phyloP scores from a whole-genome alignment of 2,888 invertebrate species.

The Drosophila macrospina region DNA sequence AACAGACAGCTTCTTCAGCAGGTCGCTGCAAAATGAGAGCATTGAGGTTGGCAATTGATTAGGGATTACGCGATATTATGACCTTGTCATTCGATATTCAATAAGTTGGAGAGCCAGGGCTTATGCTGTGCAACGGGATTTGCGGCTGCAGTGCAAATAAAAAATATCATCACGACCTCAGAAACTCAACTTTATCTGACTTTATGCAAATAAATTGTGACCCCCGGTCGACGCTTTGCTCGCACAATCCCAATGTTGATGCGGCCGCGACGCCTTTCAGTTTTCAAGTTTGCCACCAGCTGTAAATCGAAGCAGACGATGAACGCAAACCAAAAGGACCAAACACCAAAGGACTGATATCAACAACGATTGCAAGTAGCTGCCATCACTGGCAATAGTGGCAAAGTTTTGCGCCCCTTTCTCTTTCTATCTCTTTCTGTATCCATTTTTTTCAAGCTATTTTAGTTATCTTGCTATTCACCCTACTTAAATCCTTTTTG shows the following conservation, averaged over 20 bases:
- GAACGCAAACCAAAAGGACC: slow-evolving; percentile 1
- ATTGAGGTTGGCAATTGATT: slow-evolving; percentile 55
- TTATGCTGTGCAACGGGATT: slow-evolving; percentile 27
- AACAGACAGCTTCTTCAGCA: slow-evolving; percentile 92
- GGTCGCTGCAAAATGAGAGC: slow-evolving; percentile 87
- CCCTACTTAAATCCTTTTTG: slow-evolving; percentile 19
- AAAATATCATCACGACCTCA: slow-evolving; percentile 21
- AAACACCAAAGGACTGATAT: slow-evolving; percentile 1
- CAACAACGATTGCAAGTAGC: slow-evolving; percentile 17
- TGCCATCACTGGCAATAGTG: slow-evolving; percentile 27
- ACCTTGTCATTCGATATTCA: slow-evolving; percentile 63
- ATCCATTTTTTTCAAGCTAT: slow-evolving; percentile 22
- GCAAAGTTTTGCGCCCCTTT: slow-evolving; percentile 13
- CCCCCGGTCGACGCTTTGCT: slow-evolving; percentile 15
- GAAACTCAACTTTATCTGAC: slow-evolving; percentile 30
- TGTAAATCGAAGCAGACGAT: slow-evolving; percentile 50
- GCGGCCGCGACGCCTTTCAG: slow-evolving; percentile 49
- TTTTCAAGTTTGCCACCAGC: slow-evolving; percentile 50
- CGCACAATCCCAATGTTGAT: slow-evolving; percentile 35
- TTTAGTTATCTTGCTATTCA: slow-evolving; percentile 19
- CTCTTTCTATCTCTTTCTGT: background rate
- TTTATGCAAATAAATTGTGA: slow-evolving; percentile 73
- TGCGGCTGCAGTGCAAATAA: slow-evolving; percentile 26
- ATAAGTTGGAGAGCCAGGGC: slow-evolving; percentile 47
- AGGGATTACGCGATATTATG: slow-evolving; percentile 58